Conservation (phyloP, 2,888 invertebrate species). For the Orchesella flavescens region DNA sequence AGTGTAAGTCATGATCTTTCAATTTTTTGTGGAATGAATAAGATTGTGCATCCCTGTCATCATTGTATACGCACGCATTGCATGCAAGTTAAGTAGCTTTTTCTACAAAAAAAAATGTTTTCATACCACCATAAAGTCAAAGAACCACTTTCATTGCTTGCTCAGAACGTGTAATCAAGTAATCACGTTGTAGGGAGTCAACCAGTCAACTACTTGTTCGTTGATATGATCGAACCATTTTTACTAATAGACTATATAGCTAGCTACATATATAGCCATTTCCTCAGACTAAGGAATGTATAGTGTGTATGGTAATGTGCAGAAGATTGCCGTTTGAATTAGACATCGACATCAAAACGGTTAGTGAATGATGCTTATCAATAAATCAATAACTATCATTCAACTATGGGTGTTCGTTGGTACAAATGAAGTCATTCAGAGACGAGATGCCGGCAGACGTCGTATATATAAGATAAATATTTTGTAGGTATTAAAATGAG, state of each 20-base stretch:
- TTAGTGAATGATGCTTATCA: background rate
- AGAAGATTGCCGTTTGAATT: no score
- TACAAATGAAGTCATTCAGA: background rate
- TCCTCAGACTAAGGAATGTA: no score
- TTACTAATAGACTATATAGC: no score
- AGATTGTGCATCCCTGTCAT: background rate
- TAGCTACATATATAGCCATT: no score
- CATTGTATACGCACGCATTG: no score
- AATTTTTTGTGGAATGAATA: background rate
- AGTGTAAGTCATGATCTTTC: background rate
- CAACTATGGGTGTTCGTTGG: no score
- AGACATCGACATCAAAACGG: background rate
- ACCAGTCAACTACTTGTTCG: background rate
- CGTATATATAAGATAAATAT: no score
- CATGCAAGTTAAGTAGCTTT: background rate
- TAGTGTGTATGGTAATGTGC: no score
- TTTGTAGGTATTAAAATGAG: background rate
- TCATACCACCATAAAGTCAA: background rate
- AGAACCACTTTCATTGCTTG: slow-evolving; percentile 1
- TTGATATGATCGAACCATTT: background rate
- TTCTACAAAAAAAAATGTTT: background rate
- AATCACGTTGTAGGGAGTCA: background rate
- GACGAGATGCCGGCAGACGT: no score
- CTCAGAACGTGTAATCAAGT: background rate
- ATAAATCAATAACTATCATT: background rate